These are phyloP conservation scores for Acrossocheilus fasciatus DNA, from an alignment of 2,797 vertebrate species.

Conservation along the genomic window DNA sequence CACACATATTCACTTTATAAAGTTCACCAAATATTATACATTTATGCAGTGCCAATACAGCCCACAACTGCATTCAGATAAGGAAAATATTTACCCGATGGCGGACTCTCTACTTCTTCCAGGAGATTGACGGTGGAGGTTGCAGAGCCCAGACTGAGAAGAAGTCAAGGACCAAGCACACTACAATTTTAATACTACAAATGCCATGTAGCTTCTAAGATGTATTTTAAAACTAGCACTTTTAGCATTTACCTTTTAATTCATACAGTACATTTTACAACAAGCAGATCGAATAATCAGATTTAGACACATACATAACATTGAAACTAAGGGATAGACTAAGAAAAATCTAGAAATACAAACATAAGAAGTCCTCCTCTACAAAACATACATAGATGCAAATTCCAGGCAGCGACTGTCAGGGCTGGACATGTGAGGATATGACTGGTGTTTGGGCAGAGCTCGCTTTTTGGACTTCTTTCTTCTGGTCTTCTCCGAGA, in stretches of 20 bases:
- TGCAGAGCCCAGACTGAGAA: conserved; percentile 78
- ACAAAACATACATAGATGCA: conserved; percentile 12
- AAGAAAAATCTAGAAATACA: neutral
- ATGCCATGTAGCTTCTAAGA: neutral
- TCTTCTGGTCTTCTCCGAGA: conserved; percentile 87
- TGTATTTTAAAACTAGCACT: neutral
- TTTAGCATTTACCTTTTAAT: neutral
- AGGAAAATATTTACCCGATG: conserved; percentile 75
- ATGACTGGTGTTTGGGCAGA: conserved; percentile 83
- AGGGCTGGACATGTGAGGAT: conserved; percentile 72
- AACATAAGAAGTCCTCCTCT: neutral
- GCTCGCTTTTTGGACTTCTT: conserved; percentile 85
- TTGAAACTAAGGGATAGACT: neutral
- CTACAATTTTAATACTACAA: neutral
- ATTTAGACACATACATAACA: neutral
- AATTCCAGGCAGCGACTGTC: neutral
- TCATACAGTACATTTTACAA: neutral
- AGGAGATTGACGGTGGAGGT: conserved; percentile 86
- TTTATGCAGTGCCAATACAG: neutral
- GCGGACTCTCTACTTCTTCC: conserved; percentile 82
- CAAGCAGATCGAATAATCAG: neutral
- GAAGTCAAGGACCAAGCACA: conserved; percentile 64
- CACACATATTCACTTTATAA: conserved; percentile 19
- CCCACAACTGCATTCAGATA: neutral
- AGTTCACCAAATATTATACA: neutral